These are phyloP conservation scores for Lepidocolaptes lacrymiger DNA, from an alignment of 2,797 vertebrate genomes.

Conservation along the genomic window DNA sequence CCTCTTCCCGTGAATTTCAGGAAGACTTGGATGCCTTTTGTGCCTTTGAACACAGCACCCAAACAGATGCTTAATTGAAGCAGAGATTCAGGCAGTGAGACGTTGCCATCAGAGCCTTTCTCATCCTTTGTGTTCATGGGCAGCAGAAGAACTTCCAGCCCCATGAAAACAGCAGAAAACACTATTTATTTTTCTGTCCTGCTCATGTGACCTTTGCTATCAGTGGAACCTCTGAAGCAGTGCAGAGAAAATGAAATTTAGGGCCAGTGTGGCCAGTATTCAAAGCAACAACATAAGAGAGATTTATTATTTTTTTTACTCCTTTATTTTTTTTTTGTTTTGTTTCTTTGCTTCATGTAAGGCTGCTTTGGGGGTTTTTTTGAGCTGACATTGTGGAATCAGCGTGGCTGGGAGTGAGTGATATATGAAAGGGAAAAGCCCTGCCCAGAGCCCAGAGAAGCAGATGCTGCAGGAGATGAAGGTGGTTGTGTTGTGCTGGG, in stretches of 20 bases:
- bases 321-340: not conserved
- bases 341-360: not conserved
- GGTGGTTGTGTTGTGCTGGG: not conserved
- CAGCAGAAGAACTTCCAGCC: not conserved
- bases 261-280: not conserved
- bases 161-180: not conserved
- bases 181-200: not conserved
- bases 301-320: not conserved
- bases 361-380: not conserved
- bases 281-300: not conserved
- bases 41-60: not conserved
- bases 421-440: not conserved
- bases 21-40: not conserved
- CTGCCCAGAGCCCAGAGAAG: not conserved
- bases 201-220: not conserved
- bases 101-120: not conserved
- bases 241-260: not conserved
- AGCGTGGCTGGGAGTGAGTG: not conserved
- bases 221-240: not conserved
- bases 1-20: not conserved
- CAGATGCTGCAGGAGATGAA: not conserved
- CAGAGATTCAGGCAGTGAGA: not conserved
- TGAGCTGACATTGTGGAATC: not conserved
- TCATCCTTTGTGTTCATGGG: not conserved
- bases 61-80: not conserved